Evolutionary conservation across 2,888 invertebrate genomes (phyloP), one percentile per base, ranked within the genome.

Genomic region (Halictus ligatus): DNA sequence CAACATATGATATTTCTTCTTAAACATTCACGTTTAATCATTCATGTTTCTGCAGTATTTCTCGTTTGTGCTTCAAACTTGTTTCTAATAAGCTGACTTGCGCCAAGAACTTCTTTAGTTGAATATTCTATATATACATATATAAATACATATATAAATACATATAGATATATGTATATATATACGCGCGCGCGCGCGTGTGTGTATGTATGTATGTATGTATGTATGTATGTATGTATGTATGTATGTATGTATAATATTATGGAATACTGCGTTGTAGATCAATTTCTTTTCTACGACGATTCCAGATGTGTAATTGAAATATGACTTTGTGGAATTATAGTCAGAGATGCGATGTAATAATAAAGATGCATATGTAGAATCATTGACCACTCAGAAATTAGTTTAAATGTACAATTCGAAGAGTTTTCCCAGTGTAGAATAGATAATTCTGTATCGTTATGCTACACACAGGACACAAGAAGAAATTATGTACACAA

Each of bases 401-500:
- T 78, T 21, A 80, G 83, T 67, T 60, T 5, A 83, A 81, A 87
- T 86, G 29, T 80, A 83, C 35, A 54, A 81, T 80, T 75, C 73
- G 40, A 75, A 83, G 54, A 67, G 46, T 67, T 77, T 80, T 80
- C 75, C 64, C 60, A 72, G 54, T 72, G 43, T 78, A 81, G 29
- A 43, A 50, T 83, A 86, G 60, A 83, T 75, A 78, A 78, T 85
- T 84, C 46, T 29, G 40, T 72, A 71, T 78, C 13, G n/a, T 83
- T 91, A 81, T 74, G 46, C 81, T 88, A 89, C 87, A 86, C 83
- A 85, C 86, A 92, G 89, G 87, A 90, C 87, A 87, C 82, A 78
- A 87, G 87, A 90, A 92, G 86, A 90, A 88, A 91, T 88, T 93
- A 92, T 92, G 86, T 93, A 92, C 92, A 93, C 82, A 89, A 89